phyloP scores from a whole-genome alignment of 2,113 vertebrate genomes.

The Brachirus orientalis region DNA sequence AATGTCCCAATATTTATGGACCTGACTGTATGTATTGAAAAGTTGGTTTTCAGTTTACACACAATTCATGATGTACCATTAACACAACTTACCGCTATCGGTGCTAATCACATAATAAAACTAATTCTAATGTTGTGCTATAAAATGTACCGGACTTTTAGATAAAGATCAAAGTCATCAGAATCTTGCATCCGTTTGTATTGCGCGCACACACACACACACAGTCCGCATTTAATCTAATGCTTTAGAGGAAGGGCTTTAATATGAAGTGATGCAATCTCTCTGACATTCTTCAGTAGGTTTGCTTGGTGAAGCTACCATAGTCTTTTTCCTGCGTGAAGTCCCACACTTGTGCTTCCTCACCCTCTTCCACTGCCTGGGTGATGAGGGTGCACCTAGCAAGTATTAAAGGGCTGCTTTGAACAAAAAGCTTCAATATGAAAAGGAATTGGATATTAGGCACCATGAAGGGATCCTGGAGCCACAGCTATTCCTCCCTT shows the following conservation, averaged over 20 bases:
- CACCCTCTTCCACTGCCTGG: slow-evolving; percentile 31
- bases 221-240: slow-evolving; percentile 5
- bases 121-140: slow-evolving; percentile 34
- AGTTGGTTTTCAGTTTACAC: no score
- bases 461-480: slow-evolving; percentile 48
- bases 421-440: slow-evolving; percentile 77
- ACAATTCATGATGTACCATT: no score
- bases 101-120: no score
- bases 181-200: slow-evolving; percentile 27
- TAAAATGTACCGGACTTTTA: slow-evolving; percentile 52
- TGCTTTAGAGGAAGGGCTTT: slow-evolving; percentile 37
- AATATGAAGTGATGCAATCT: slow-evolving; percentile 72
- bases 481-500: slow-evolving; percentile 56
- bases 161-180: slow-evolving; percentile 60
- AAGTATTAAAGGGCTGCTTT: slow-evolving; percentile 73
- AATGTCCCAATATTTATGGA: no score
- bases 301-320: slow-evolving; percentile 52
- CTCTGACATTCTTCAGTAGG: slow-evolving; percentile 64
- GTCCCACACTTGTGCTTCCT: slow-evolving; percentile 19
- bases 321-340: slow-evolving; percentile 40
- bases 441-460: slow-evolving; percentile 80
- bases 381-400: slow-evolving; percentile 54
- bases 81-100: no score
- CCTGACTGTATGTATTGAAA: no score
- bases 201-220: neutral